These are phyloP conservation scores for Alcedo atthis DNA, from an alignment of 2,797 vertebrate genomes.

Conservation along the genomic window DNA sequence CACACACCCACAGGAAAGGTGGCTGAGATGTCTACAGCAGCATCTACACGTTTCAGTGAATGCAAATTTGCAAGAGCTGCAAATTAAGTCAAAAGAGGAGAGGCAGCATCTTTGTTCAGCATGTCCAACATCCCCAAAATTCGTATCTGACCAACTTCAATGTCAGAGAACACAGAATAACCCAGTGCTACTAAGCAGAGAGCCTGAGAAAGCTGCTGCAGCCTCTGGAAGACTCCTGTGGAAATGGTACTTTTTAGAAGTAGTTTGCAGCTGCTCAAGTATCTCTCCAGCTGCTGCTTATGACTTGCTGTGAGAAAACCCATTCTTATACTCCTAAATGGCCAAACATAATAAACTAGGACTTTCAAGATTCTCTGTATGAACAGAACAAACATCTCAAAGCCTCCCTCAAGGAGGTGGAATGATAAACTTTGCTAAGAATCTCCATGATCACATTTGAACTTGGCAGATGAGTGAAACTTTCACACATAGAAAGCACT, in stretches of 20 bases:
- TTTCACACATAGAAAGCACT: not conserved
- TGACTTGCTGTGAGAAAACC: not conserved
- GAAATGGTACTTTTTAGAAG: not conserved
- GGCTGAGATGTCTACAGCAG: not conserved
- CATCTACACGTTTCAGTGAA: not conserved
- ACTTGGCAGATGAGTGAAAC: not conserved
- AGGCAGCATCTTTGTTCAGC: not conserved
- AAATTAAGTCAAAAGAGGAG: not conserved
- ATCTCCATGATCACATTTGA: not conserved
- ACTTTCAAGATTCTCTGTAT: not conserved
- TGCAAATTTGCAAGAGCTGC: not conserved
- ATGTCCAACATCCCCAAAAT: not conserved
- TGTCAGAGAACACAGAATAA: not conserved
- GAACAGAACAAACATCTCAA: not conserved
- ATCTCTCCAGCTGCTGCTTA: not conserved
- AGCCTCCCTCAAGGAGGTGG: not conserved
- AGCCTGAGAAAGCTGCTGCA: not conserved
- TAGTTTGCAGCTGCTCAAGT: not conserved
- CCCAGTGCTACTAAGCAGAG: not conserved
- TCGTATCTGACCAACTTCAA: not conserved
- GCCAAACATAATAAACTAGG: not conserved
- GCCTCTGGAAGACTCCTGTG: not conserved
- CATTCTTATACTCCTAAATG: not conserved
- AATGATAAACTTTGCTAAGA: not conserved
- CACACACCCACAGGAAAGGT: not conserved